Base-by-base conservation (phyloP, 2,797 vertebrate species). In the Pampus argenteus region DNA sequence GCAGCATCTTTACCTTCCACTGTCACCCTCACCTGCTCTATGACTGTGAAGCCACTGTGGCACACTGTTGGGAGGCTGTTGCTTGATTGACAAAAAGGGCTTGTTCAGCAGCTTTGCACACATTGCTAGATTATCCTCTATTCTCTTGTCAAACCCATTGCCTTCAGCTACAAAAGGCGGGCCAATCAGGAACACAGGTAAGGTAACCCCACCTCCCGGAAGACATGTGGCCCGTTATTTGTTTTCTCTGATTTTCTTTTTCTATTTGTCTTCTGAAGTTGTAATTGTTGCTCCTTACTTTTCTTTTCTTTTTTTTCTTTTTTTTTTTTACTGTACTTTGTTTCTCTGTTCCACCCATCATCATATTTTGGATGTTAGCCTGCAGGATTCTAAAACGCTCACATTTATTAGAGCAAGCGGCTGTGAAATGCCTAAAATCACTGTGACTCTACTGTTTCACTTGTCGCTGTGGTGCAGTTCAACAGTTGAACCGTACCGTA, bases 111-210 rank as follows among this genome's bases (percentile, higher is more conserved):
- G 74, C 84, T 92, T 89, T 94, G 90, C 91, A 91, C 91, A 91
- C 89, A 78, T 88, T 94, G 90, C 91, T 91, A 91, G 91, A 91
- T 94, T 93, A 91, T 90, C 89, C 93, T 95, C 88, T 94, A 95
- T 94, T 95, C 92, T 95, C 92, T 95, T 95, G 94, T 95, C 93
- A 93, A 95, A 95, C 94, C 91, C 91, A 91, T 90, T 90, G 91
- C 91, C 91, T 84, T 94, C 91, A 95, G 95, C 95, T 95, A 93
- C 93, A 94, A 95, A 95, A 95, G 93, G 93, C 93, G 91, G 93
- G 95, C 90, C 92, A 93, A 62, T 89, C 94, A 85, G 94, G 91
- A 94, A 71, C 84, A 59, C 92, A 95, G 95, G 95, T 95, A 95
- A 95, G 94, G 93, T 88, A 67, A 89, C 88, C 90, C 79, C 85